Conservation (phyloP, 2,888 invertebrate genomes). For the Ormyrus thymus region DNA sequence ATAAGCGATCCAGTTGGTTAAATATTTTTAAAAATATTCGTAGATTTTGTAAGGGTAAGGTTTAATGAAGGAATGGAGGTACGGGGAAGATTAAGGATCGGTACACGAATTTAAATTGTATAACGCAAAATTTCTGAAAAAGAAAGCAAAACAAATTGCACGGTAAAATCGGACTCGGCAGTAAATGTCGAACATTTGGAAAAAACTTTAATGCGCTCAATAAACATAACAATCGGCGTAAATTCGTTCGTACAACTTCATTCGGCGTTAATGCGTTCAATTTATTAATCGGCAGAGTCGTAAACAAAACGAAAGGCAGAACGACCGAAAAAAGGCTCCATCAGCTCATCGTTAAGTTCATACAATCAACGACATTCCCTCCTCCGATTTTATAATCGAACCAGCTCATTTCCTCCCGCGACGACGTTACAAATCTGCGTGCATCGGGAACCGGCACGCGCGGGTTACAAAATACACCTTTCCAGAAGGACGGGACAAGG, state of each 20-base stretch:
- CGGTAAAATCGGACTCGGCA: neutral
- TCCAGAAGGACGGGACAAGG: neutral
- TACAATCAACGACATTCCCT: slow-evolving; percentile 28
- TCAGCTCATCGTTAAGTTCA: slow-evolving; percentile 30
- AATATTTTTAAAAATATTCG: too few species aligned
- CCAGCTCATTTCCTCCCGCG: slow-evolving; percentile 48
- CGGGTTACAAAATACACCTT: slow-evolving; percentile 28
- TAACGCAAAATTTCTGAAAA: neutral
- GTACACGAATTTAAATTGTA: too few species aligned
- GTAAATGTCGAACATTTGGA: neutral
- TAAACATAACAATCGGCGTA: slow-evolving; percentile 19
- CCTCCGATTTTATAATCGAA: slow-evolving; percentile 33
- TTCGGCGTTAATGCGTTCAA: slow-evolving; percentile 10
- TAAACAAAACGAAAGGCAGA: slow-evolving; percentile 13
- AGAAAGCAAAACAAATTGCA: neutral
- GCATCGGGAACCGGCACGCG: slow-evolving; percentile 19
- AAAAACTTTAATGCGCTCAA: neutral
- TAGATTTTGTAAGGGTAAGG: too few species aligned
- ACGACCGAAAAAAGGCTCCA: slow-evolving; percentile 15
- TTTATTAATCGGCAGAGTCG: slow-evolving; percentile 38
- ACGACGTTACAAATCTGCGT: slow-evolving; percentile 35
- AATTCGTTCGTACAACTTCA: slow-evolving; percentile 39
- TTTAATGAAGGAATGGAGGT: too few species aligned
- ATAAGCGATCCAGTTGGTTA: neutral
- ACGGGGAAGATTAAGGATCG: too few species aligned